Percentiles rank a stretch among this genome's conserved stretches.
Evolutionary conservation across 1,140 invertebrate genomes (phyloP).

Genomic region (Cephus cinctus): DNA sequence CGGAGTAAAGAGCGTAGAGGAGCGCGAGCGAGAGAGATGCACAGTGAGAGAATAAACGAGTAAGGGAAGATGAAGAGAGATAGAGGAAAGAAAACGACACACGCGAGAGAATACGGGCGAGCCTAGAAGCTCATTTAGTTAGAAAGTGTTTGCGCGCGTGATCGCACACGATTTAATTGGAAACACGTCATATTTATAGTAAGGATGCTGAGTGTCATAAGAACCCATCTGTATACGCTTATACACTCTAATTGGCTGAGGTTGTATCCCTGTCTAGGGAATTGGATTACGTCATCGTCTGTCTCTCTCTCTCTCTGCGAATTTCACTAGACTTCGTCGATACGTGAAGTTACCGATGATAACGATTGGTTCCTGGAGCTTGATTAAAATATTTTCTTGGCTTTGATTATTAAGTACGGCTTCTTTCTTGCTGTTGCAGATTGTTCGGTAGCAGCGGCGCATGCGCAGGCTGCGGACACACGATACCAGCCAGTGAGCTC

Average conservation of each 20-base stretch:
- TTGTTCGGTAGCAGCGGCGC: conserved; percentile 84
- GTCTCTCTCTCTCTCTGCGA: too few relatives aligned
- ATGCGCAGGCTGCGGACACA: conserved; percentile 85
- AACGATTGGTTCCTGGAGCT: too few relatives aligned
- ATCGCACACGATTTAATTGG: conserved; percentile 48
- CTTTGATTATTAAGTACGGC: too few relatives aligned
- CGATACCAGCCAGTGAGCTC: conserved; percentile 86
- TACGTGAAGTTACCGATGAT: too few relatives aligned
- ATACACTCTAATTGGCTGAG: background rate
- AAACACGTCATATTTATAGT: conserved; percentile 41
- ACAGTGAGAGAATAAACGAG: background rate
- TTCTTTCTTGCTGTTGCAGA: conserved; percentile 61
- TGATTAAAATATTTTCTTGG: too few relatives aligned
- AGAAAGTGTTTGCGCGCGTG: conserved; percentile 21
- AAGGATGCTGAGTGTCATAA: too few relatives aligned
- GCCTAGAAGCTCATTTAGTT: conserved; percentile 31
- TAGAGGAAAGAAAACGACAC: background rate
- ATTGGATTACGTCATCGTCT: too few relatives aligned
- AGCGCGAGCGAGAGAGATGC: conserved; percentile 3
- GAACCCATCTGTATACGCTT: too few relatives aligned
- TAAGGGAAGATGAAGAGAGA: background rate
- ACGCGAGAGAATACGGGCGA: background rate
- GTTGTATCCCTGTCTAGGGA: too few relatives aligned
- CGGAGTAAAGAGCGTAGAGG: background rate
- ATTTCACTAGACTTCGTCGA: too few relatives aligned